Conservation (phyloP, 2,888 invertebrate genomes). For the Phortica magna region DNA sequence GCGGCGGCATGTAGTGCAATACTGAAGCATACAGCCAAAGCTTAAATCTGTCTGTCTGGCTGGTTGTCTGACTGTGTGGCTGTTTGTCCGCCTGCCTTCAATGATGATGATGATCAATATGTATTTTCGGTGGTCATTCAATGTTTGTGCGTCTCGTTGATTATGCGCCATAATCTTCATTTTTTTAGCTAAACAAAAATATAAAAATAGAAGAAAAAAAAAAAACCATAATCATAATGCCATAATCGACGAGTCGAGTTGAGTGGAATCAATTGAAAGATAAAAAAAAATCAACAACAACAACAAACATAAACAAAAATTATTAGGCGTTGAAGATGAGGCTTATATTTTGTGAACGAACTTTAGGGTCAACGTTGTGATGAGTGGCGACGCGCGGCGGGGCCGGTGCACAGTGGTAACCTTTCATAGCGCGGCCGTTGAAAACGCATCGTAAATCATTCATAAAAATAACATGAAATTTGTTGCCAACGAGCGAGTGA, state of each 20-base stretch:
- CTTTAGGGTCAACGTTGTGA: constrained; percentile 64
- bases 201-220: neutral
- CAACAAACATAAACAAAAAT: neutral
- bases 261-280: constrained; percentile 21
- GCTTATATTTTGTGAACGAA: constrained; percentile 50
- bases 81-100: constrained; percentile 38
- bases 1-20: constrained; percentile 52
- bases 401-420: neutral
- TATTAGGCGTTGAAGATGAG: constrained; percentile 33
- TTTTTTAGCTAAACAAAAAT: constrained; percentile 45
- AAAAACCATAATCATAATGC: constrained; percentile 22
- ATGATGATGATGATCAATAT: constrained; percentile 21
- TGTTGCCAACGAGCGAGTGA: constrained; percentile 54
- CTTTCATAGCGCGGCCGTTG: constrained; percentile 15
- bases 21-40: no score
- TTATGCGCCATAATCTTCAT: constrained; percentile 63
- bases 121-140: constrained; percentile 51
- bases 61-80: constrained; percentile 49
- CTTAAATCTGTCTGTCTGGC: constrained; percentile 56
- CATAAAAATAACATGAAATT: constrained; percentile 62
- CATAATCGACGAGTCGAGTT: constrained; percentile 19
- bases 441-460: constrained; percentile 75
- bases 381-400: neutral
- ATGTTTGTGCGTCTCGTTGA: constrained; percentile 69
- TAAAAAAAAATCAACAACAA: neutral